These are phyloP conservation scores for Tricholaema leucomelas DNA, from an alignment of 2,113 vertebrate genomes.

Conservation along the genomic window DNA sequence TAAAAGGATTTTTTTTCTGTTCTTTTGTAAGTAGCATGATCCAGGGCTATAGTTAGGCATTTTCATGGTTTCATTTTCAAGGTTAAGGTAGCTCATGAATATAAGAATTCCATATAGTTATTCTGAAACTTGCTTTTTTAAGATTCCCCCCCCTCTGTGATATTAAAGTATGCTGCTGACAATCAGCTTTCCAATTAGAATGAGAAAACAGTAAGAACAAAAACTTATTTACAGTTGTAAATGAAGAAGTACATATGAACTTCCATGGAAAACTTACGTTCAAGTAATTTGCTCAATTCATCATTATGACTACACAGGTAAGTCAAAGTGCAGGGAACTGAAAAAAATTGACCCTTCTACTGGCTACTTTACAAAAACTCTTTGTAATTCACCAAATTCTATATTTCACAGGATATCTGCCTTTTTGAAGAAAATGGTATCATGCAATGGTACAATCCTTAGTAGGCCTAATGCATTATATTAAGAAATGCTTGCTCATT, in stretches of 20 bases:
- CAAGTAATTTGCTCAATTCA: not conserved
- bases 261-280: not conserved
- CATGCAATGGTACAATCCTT: not conserved
- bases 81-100: not conserved
- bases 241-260: not conserved
- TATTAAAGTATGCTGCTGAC: not conserved
- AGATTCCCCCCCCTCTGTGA: no score
- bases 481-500: not conserved
- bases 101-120: not conserved
- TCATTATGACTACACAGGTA: not conserved
- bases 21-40: not conserved
- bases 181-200: not conserved
- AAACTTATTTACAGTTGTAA: not conserved
- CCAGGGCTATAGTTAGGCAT: not conserved
- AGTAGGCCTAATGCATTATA: not conserved
- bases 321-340: not conserved
- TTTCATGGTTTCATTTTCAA: not conserved
- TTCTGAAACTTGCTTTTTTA: not conserved
- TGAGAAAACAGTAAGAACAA: not conserved
- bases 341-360: not conserved
- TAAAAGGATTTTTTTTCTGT: not conserved
- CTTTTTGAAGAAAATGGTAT: not conserved
- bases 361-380: not conserved
- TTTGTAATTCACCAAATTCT: not conserved
- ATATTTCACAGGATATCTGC: not conserved